Conservation (phyloP, 2,797 vertebrate species). For the Aulostomus chinensis region DNA sequence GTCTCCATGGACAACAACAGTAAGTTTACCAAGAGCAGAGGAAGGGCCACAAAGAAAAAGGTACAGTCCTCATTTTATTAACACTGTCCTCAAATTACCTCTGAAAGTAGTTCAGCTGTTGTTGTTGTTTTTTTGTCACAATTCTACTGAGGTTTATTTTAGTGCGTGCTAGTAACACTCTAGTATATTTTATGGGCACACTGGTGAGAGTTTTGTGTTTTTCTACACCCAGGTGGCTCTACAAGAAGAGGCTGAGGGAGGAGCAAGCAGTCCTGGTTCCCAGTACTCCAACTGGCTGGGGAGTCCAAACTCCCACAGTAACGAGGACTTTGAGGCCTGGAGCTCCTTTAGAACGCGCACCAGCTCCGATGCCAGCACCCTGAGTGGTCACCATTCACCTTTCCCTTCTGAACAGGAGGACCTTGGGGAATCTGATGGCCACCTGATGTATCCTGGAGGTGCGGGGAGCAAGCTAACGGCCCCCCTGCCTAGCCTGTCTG, state of each 20-base stretch:
- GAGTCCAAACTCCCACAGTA: slow-evolving; percentile 96
- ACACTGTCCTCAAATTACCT: too few species aligned
- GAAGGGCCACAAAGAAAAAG: slow-evolving; percentile 97
- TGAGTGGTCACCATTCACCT: slow-evolving; percentile 93
- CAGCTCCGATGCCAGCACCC: slow-evolving; percentile 94
- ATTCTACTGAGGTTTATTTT: not conserved
- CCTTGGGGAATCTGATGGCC: slow-evolving; percentile 86
- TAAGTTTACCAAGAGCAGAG: slow-evolving; percentile 94
- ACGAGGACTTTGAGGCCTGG: slow-evolving; percentile 95
- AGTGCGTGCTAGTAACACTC: not conserved
- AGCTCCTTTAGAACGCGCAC: slow-evolving; percentile 92
- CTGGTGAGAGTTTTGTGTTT: slow-evolving; percentile 9
- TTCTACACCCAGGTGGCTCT: slow-evolving; percentile 74
- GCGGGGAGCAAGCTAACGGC: slow-evolving; percentile 85
- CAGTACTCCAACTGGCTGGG: slow-evolving; percentile 96
- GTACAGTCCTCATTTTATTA: slow-evolving; percentile 48
- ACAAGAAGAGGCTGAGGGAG: slow-evolving; percentile 86
- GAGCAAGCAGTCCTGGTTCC: slow-evolving; percentile 86
- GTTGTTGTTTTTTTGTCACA: too few species aligned
- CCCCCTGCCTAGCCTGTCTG: slow-evolving; percentile 93
- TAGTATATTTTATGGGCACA: not conserved
- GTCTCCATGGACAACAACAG: slow-evolving; percentile 99
- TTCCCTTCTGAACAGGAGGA: slow-evolving; percentile 94
- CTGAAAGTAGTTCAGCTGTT: not conserved
- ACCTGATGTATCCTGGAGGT: slow-evolving; percentile 87